Percentiles rank a stretch among this genome's conserved stretches.
These are phyloP conservation scores for Nymphalis io DNA, from an alignment of 1,140 invertebrate genomes.

Conservation along the genomic window DNA sequence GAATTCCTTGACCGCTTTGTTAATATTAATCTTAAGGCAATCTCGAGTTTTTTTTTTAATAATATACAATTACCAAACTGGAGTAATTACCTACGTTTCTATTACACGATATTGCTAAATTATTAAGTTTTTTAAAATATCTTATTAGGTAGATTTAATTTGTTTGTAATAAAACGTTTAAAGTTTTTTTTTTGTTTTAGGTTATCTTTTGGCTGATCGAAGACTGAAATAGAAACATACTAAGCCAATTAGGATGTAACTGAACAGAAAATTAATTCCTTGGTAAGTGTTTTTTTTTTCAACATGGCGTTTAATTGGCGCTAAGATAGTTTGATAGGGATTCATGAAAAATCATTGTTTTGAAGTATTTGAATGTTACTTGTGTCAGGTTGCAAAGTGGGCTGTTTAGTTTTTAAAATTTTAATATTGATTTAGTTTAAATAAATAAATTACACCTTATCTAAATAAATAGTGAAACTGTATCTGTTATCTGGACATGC, in stretches of 20 bases:
- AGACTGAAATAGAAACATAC: slow-evolving; percentile 70
- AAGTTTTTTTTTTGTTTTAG: slow-evolving; percentile 60
- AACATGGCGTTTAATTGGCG: too few species aligned
- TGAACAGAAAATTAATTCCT: slow-evolving; percentile 20
- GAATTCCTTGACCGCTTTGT: slow-evolving; percentile 44
- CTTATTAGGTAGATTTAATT: slow-evolving; percentile 16
- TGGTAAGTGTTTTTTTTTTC: slow-evolving; percentile 17
- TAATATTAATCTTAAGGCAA: slow-evolving; percentile 44
- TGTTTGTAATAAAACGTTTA: slow-evolving; percentile 18
- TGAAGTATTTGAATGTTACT: too few species aligned
- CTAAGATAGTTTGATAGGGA: too few species aligned
- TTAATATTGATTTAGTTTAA: too few species aligned
- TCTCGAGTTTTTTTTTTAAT: slow-evolving; percentile 49
- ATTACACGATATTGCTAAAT: slow-evolving; percentile 32
- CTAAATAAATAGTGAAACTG: neutral
- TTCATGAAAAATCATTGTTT: too few species aligned
- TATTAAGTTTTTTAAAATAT: slow-evolving; percentile 36
- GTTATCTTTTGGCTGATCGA: slow-evolving; percentile 60
- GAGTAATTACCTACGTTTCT: slow-evolving; percentile 45
- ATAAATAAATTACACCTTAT: neutral
- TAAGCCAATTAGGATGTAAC: slow-evolving; percentile 59
- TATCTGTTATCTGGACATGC: too few species aligned
- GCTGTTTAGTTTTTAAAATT: too few species aligned
- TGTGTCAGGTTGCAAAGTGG: too few species aligned
- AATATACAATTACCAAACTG: slow-evolving; percentile 54